These are phyloP conservation scores for Alviniconcha marisindica DNA, from an alignment of 1,140 invertebrate genomes.

Conservation along the genomic window DNA sequence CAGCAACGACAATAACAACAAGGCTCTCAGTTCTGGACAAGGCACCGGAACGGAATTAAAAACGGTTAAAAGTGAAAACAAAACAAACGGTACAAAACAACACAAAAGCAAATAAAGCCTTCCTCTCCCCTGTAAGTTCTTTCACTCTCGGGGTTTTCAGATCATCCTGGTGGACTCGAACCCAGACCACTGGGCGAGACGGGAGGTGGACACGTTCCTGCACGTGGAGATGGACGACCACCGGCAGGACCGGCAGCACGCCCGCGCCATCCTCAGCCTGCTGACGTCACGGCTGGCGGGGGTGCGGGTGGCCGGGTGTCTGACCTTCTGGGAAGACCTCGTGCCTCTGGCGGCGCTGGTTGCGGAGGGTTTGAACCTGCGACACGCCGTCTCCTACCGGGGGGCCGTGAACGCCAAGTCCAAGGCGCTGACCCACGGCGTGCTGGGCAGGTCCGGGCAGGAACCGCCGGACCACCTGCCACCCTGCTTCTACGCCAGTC, in stretches of 20 bases:
- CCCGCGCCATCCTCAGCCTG: slow-evolving; percentile 27
- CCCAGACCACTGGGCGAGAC: slow-evolving; percentile 12
- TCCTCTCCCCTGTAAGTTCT: too few species aligned
- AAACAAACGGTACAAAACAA: too few species aligned
- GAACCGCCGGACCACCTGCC: slow-evolving; percentile 56
- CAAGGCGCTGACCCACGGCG: slow-evolving; percentile 53
- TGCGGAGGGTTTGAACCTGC: slow-evolving; percentile 1
- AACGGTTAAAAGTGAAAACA: too few species aligned
- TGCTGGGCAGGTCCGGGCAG: slow-evolving; percentile 29
- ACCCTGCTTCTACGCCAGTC: slow-evolving; percentile 7
- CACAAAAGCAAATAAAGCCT: too few species aligned
- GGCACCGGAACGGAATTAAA: too few species aligned
- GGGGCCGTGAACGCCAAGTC: slow-evolving; percentile 55
- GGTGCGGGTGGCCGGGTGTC: slow-evolving; percentile 34
- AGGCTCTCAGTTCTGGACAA: too few species aligned
- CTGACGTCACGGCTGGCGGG: background rate
- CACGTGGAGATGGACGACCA: slow-evolving; percentile 44
- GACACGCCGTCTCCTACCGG: background rate
- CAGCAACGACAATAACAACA: too few species aligned
- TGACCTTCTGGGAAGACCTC: slow-evolving; percentile 44
- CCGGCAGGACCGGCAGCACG: slow-evolving; percentile 41
- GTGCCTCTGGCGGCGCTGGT: slow-evolving; percentile 36
- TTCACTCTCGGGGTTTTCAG: slow-evolving; percentile 43
- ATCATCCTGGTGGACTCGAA: slow-evolving; percentile 56
- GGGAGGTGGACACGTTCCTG: slow-evolving; percentile 39